Base-by-base conservation (phyloP, 2,888 invertebrate species). In the Napeogenes sylphis region DNA sequence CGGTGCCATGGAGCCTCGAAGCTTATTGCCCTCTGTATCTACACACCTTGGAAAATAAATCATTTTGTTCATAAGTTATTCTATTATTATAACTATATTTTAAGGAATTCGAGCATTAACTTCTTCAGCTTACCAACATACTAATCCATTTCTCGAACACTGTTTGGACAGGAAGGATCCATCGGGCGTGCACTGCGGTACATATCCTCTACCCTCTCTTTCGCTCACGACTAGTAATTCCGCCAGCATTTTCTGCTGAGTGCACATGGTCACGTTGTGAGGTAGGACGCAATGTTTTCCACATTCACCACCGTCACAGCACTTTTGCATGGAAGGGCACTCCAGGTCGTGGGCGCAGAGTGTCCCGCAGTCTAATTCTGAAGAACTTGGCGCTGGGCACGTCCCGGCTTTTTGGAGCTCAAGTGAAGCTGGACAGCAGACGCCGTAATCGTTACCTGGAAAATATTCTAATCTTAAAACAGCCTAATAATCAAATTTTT, bases 131-230 rank as follows among this genome's bases (percentile, higher is more conserved):
- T 47, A 90, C 97, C 97, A 97, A 79, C 97, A 97, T 69, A 97
- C 96, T 35, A 96, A 83, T 35, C 95, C 95, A 79, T 97, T 97
- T 62, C 96, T 92, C 0, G 96, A 96, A 79, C 97, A 97, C 76
- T 97, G 97, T 66, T 91, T 92, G 0, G 94, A 91, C 38, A 93
- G 89, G 79, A 95, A 97, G 58, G 93, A 92, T 0, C 97, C 96
- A 66, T 93, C 94, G 57, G 79, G 81, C 38, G 91, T 92, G 75
- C 97, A 97, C 75, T 97, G 96, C 0, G 97, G 97, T 61, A 96
- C 92, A 75, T 97, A 97, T 1, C 96, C 97, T 42, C 94, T 93
- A 0, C 96, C 96, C 70, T 95, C 95, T 55, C 94, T 92, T 83
- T 97, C 96, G 61, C 94, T 95, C 8, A 95, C 92, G 6, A 95